phyloP scores from a whole-genome alignment of 1,140 invertebrate species.

The Hyles vespertilio region DNA sequence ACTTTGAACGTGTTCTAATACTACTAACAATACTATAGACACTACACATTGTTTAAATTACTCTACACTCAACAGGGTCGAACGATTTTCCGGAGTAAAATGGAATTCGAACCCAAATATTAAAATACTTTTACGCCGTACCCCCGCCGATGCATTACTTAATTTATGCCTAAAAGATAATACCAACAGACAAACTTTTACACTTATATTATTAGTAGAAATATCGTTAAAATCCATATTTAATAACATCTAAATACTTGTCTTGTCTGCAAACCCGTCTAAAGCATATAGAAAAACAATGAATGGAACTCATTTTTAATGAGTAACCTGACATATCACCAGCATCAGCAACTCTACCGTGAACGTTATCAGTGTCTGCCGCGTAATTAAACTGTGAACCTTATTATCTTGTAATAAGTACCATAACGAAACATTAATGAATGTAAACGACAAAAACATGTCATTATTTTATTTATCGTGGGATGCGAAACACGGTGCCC shows the following conservation, averaged over 20 bases:
- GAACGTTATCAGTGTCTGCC: neutral
- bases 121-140: too few species aligned
- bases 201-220: too few species aligned
- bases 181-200: too few species aligned
- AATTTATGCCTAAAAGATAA: too few species aligned
- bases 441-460: slow-evolving; percentile 16
- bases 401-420: slow-evolving; percentile 7
- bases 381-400: neutral
- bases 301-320: slow-evolving; percentile 4
- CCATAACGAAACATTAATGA: slow-evolving; percentile 10
- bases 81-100: too few species aligned
- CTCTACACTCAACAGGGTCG: neutral
- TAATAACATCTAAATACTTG: too few species aligned
- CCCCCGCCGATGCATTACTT: too few species aligned
- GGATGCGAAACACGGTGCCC: slow-evolving; percentile 27
- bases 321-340: neutral
- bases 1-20: too few species aligned
- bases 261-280: slow-evolving; percentile 24
- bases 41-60: slow-evolving; percentile 9
- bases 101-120: too few species aligned
- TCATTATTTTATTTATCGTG: slow-evolving; percentile 25
- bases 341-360: neutral
- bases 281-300: slow-evolving; percentile 23
- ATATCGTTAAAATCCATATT: too few species aligned
- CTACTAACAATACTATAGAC: neutral